phyloP scores from a whole-genome alignment of 2,113 vertebrate genomes.

The Bathybates hornii region DNA sequence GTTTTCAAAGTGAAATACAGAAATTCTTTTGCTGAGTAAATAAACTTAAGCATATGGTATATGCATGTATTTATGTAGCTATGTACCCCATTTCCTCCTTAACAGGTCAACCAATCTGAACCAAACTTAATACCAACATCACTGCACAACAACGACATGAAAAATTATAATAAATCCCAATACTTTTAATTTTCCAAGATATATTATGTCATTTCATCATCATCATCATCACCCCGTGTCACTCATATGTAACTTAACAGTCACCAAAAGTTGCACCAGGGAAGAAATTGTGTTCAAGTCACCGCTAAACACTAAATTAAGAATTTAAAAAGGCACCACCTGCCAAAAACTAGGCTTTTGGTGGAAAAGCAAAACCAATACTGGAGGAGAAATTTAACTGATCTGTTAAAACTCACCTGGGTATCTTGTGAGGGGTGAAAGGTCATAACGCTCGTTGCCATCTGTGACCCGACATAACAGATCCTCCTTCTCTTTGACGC shows the following conservation, averaged over 20 bases:
- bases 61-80: too few species aligned
- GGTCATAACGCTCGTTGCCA: constrained; percentile 79
- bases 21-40: background rate
- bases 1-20: background rate
- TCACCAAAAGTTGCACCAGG: background rate
- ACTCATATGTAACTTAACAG: background rate
- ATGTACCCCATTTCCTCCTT: background rate
- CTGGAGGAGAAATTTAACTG: background rate
- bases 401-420: constrained; percentile 69
- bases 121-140: background rate
- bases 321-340: background rate
- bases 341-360: background rate
- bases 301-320: background rate
- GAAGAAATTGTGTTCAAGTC: background rate
- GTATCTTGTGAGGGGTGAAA: constrained; percentile 79
- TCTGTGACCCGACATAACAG: constrained; percentile 79
- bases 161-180: background rate
- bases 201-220: background rate
- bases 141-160: background rate
- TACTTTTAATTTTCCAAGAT: background rate
- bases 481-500: constrained; percentile 84
- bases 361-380: background rate
- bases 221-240: background rate
- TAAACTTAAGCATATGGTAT: background rate
- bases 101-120: background rate